Evolutionary conservation across 2,113 vertebrate genomes (phyloP), one percentile per base, ranked within the genome.

Genomic region (Melanerpes aurifrons): DNA sequence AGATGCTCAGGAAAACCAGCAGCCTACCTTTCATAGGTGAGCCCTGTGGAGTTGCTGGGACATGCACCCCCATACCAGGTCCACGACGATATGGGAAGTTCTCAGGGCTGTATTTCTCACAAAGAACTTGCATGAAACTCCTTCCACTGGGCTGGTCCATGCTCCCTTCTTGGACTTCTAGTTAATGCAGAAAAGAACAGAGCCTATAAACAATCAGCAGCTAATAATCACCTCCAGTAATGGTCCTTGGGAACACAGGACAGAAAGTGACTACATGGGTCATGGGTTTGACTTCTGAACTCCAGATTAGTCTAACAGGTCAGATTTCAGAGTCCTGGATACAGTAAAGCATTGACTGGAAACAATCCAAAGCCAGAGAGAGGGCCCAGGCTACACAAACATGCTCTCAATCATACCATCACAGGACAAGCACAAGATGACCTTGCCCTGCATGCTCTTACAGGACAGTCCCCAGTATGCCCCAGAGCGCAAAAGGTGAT

Each of bases 91-190:
- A 99, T 3, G 99, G 99, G 92, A 99, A 99, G 92, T 99, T 99
- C 87, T 99, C 99, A 1, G 99, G 98, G 97, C 98, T 98, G 91
- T 99, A 99, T 95, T 99, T 99, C 96, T 99, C 99, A 96, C 98
- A 99, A 92, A 99, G 97, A 69, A 99, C 99, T 97, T 99, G 98
- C 97, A 99, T 98, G 93, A 99, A 99, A 96, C 99, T 99, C 95
- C 98, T 98, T 81, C 98, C 98, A 78, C 98, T 98, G 90, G 98
- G 98, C 92, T 97, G 97, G 96, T 99, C 99, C 99, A 99, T 99
- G 92, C 96, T 92, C 89, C 91, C 92, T 96, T 95, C 91, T 96
- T 97, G 95, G 96, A 97, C 96, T 96, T 97, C 97, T 97, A 88
- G 79, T 64, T 75, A 86, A 93, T 3, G 6, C 20, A 87, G 14